Conservation (phyloP, 2,113 vertebrate genomes). For the Caracal caracal region DNA sequence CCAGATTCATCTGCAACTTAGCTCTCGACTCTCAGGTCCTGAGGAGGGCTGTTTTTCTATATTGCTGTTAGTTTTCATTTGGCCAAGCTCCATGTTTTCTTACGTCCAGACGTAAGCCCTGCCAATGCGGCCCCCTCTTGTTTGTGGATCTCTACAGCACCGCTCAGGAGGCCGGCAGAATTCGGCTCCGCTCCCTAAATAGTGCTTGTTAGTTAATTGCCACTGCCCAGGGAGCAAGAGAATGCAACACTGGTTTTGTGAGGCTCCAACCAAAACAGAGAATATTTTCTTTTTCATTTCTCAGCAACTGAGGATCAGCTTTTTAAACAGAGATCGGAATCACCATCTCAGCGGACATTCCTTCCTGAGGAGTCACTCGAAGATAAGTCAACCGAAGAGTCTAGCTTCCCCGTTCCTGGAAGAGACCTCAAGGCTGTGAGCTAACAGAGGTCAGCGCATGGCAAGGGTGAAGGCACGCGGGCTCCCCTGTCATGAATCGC, state of each 20-base stretch:
- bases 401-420: background rate
- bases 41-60: background rate
- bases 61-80: background rate
- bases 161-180: background rate
- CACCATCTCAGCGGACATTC: conserved; percentile 62
- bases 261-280: conserved; percentile 67
- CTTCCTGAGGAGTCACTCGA: conserved; percentile 55
- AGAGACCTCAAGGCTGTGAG: background rate
- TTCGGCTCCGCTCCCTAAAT: background rate
- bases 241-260: conserved; percentile 6
- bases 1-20: background rate
- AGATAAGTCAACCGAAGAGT: background rate
- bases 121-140: rapidly evolving
- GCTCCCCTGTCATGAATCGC: background rate
- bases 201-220: background rate
- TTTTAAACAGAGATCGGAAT: conserved; percentile 66
- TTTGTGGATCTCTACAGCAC: background rate
- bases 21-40: background rate
- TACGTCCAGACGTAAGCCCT: background rate
- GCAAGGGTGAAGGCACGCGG: rapidly evolving
- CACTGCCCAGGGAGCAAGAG: conserved; percentile 51
- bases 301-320: conserved; percentile 58
- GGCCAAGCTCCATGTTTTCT: background rate
- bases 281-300: conserved; percentile 73
- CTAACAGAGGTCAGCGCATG: rapidly evolving